A percentile compares a stretch with the other conserved stretches of the same genome.
phyloP scores from a whole-genome alignment of 2,113 vertebrate genomes.

The Agapornis roseicollis region DNA sequence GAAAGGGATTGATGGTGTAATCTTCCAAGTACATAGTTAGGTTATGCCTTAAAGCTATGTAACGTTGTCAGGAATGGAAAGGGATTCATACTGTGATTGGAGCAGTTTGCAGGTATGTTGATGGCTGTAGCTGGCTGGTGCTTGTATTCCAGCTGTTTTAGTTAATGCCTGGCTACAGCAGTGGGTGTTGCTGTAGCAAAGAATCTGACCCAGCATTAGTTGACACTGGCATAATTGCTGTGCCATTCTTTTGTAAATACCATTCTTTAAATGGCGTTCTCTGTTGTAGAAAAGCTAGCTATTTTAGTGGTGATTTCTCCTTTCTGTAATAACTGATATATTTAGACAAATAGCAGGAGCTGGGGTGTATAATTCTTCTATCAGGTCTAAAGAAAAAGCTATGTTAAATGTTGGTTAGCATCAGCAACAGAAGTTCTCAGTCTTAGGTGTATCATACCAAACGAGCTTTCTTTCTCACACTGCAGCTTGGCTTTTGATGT shows the following conservation, averaged over 20 bases:
- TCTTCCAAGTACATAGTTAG: not conserved
- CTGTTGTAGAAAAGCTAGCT: not conserved
- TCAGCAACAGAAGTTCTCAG: not conserved
- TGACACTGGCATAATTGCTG: not conserved
- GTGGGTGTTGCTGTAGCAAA: not conserved
- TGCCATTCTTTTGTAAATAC: not conserved
- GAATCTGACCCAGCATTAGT: not conserved
- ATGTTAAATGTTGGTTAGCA: rapidly evolving
- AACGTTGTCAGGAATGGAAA: not conserved
- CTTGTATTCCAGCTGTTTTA: not conserved
- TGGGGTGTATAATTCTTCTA: not conserved
- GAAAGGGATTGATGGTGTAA: not conserved
- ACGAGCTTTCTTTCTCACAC: not conserved
- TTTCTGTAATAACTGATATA: not conserved
- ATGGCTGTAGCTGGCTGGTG: not conserved
- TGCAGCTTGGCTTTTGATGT: not conserved
- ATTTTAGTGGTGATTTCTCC: not conserved
- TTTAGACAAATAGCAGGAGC: not conserved
- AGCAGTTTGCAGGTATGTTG: rapidly evolving
- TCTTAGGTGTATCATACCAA: not conserved
- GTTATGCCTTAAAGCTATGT: not conserved
- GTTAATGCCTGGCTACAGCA: not conserved
- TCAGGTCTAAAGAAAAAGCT: not conserved
- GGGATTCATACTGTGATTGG: not conserved
- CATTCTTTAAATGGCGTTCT: not conserved